Evolutionary conservation across 2,113 vertebrate species (phyloP).

Genomic region (Petaurus breviceps): DNA sequence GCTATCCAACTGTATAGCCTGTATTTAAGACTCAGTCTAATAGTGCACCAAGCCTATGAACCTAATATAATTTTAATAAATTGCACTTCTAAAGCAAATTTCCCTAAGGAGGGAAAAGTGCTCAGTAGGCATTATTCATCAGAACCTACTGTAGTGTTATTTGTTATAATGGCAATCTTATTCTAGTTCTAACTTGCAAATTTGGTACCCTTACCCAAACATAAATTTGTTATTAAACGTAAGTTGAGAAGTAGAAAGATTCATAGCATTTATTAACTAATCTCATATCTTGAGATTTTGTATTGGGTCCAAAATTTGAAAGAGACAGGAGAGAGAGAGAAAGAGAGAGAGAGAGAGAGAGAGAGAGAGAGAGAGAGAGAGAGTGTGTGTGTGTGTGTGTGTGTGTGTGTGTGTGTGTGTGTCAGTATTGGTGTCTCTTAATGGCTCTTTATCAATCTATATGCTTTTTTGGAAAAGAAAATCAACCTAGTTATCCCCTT

Average conservation of each 20-base stretch:
- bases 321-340: not conserved
- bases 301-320: not conserved
- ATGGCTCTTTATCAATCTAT: not conserved
- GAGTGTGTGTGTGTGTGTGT: not conserved
- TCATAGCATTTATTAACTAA: not conserved
- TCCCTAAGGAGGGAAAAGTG: not conserved
- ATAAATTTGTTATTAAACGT: slow-evolving; percentile 6
- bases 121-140: not conserved
- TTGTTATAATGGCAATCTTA: not conserved
- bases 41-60: not conserved
- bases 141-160: not conserved
- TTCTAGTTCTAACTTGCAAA: not conserved
- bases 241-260: not conserved
- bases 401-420: too few species aligned
- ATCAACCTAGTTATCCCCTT: not conserved
- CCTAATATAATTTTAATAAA: not conserved
- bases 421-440: slow-evolving; percentile 9
- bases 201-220: not conserved
- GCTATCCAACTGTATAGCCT: not conserved
- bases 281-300: not conserved
- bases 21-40: not conserved
- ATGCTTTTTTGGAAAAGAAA: not conserved
- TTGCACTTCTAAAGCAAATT: not conserved
- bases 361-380: not conserved
- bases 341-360: not conserved